These are phyloP conservation scores for Rhynchotus rufescens DNA, from an alignment of 2,797 vertebrate genomes.

Conservation along the genomic window DNA sequence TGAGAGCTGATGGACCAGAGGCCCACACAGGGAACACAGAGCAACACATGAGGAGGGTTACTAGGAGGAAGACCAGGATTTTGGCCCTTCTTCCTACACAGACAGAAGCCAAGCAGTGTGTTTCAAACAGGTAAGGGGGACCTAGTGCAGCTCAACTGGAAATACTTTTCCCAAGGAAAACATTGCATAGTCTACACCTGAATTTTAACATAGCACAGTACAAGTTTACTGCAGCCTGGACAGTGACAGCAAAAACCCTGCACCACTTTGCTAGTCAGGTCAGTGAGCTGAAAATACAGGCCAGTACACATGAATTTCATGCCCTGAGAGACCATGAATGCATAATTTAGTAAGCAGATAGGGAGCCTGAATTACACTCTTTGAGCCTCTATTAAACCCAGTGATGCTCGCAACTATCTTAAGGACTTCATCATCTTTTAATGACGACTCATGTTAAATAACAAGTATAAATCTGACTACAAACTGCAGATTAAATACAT, in stretches of 20 bases:
- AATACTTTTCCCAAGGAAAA: background rate
- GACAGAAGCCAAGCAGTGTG: background rate
- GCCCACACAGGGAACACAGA: accelerated
- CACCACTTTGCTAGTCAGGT: background rate
- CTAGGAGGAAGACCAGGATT: background rate
- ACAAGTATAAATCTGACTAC: background rate
- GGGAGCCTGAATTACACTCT: background rate
- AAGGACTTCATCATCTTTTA: background rate
- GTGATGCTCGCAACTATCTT: background rate
- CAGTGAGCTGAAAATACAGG: background rate
- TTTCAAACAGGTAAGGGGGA: background rate
- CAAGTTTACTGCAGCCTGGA: background rate
- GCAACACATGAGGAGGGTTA: background rate
- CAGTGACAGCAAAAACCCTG: background rate
- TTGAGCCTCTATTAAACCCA: background rate
- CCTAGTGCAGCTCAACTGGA: background rate
- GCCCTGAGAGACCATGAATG: background rate
- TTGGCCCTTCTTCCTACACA: background rate
- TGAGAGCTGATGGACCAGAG: background rate
- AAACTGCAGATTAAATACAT: background rate
- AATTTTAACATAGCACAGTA: background rate
- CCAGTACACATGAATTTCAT: background rate
- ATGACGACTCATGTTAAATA: background rate
- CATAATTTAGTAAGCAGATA: background rate
- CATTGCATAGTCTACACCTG: no score